Evolutionary conservation across 2,888 invertebrate species (phyloP), one percentile per base, ranked within the genome.

Genomic region (Trypoxylon attenuatum): DNA sequence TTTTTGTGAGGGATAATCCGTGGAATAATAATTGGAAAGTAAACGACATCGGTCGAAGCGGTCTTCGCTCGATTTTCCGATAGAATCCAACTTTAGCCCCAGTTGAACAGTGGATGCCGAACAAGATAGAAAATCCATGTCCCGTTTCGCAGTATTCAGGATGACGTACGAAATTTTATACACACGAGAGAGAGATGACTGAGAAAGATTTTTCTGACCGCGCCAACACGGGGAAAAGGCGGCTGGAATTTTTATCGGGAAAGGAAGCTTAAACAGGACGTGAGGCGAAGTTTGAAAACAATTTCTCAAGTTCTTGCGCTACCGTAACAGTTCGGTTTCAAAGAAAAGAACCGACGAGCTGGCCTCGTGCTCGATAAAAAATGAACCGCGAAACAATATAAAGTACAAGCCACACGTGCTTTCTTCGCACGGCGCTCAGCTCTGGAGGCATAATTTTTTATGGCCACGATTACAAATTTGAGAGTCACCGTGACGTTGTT

Each of bases 161-260:
- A 8, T 15, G 38, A 10, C 19, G 43, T 25, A 22, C 21, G 13
- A 45, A 15, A n/a, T 18, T 16, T 25, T 25, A 41, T 29, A 23
- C 23, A 25, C 16, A 18, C 47, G 18, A n/a, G n/a, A n/a, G n/a
- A n/a, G n/a, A 47, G 10, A 29, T 25, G 8, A 60, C 43, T 46
- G 13, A 43, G 42, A 29, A 47, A 27, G 51, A 57, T 57, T 38
- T 52, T 42, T 33, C 45, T 33, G 27, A 47, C 46, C 46, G 47
- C 5, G 27, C 25, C 33, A 23, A 43, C 21, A 43, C 53, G 39
- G 57, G 10, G 33, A 33, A 38, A 18, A 47, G 22, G 23, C 57
- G 46, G 63, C 33, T 38, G 39, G 63, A 59, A 49, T 64, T 59
- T 55, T 54, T 54, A 64, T 55, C 39, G 54, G 46, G 25, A 52